phyloP scores from a whole-genome alignment of 2,888 invertebrate genomes.

The Drosophila rubida region DNA sequence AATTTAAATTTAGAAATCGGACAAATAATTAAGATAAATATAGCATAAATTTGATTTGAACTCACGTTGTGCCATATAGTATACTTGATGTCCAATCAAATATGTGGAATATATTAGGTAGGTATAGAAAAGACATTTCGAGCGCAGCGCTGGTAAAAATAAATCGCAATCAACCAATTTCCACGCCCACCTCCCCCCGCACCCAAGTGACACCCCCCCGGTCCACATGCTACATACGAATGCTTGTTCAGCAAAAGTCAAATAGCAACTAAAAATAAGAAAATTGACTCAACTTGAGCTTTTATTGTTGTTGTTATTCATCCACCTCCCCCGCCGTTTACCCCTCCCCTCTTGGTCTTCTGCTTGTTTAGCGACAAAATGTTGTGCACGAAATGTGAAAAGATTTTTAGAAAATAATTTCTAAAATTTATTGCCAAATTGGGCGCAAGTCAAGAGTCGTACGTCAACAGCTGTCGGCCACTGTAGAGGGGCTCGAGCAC shows the following conservation, averaged over 20 bases:
- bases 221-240: not conserved
- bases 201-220: constrained; percentile 2
- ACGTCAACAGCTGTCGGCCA: constrained; percentile 39
- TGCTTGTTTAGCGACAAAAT: constrained; percentile 57
- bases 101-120: constrained; percentile 24
- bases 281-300: constrained; percentile 73
- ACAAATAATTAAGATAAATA: constrained; percentile 61
- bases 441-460: constrained; percentile 64
- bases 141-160: constrained; percentile 52
- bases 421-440: constrained; percentile 79
- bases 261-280: constrained; percentile 73
- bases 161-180: constrained; percentile 54
- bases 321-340: not conserved
- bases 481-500: constrained; percentile 14
- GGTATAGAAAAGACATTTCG: constrained; percentile 39
- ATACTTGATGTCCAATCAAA: constrained; percentile 37
- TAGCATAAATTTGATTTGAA: constrained; percentile 53
- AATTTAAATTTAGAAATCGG: constrained; percentile 59
- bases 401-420: constrained; percentile 55
- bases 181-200: constrained; percentile 18
- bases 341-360: not conserved
- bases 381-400: constrained; percentile 21
- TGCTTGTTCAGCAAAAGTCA: constrained; percentile 5
- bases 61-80: constrained; percentile 7
- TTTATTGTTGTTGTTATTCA: constrained; percentile 42